Evolutionary conservation across 2,113 vertebrate genomes (phyloP), one percentile per base, ranked within the genome.

Genomic region (Callocephalon fimbriatum): DNA sequence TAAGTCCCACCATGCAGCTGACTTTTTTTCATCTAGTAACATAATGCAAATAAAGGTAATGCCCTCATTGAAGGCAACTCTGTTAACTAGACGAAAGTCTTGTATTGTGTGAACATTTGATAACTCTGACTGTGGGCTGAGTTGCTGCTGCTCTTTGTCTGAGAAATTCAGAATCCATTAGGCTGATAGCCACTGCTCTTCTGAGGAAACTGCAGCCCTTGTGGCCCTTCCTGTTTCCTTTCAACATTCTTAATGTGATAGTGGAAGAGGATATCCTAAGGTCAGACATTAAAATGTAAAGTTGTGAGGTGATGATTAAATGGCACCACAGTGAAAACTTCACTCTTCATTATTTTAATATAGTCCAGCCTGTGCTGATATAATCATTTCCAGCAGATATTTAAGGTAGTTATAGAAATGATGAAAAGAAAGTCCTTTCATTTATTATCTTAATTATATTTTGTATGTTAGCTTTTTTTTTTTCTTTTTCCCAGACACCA

Each of bases 161-260:
- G 87, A 97, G 96, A 95, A 97, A 95, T 56, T 90, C 93, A 94
- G 65, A 91, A 37, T 95, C 81, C 95, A 91, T 97, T 97, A 97
- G 92, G 75, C 83, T 93, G 93, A 94, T 96, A 96, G 72, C 82
- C 96, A 88, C 95, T 90, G 72, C 92, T 97, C 93, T 95, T 96
- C 94, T 94, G 86, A 87, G 97, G 96, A 98, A 97, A 92, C 77
- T 93, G 86, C 96, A 88, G 94, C 90, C 90, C 88, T 96, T 86
- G 90, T 95, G 88, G 92, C 95, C 86, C 76, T 98, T 96, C 92
- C 97, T 97, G 81, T 97, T 98, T 97, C 93, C 97, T 97, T 98
- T 96, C 95, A 98, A 97, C 92, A 92, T 97, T 96, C 85, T 97
- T 95, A 93, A 96, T 95, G 89, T 97, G 88, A 97, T 94, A 95